A percentile compares a stretch with the other conserved stretches of the same genome.
These are phyloP conservation scores for Sardina pilchardus DNA, from an alignment of 2,113 vertebrate genomes.

Conservation along the genomic window DNA sequence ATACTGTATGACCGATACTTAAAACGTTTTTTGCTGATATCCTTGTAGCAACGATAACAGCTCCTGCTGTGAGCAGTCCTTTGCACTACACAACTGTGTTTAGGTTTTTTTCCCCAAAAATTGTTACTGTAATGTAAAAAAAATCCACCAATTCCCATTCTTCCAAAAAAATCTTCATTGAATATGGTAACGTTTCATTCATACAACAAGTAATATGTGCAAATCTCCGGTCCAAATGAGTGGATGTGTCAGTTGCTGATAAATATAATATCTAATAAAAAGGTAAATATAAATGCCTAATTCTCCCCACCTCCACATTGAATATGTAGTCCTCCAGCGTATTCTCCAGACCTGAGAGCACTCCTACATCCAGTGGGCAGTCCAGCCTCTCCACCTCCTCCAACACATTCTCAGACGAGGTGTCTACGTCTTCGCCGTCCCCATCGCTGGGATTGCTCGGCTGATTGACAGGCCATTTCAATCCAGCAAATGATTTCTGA, in stretches of 20 bases:
- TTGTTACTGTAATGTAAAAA: too few relatives aligned
- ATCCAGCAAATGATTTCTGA: background rate
- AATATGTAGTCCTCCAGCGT: slow-evolving; percentile 61
- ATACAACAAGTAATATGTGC: background rate
- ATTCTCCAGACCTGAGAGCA: slow-evolving; percentile 57
- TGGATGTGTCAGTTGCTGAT: background rate
- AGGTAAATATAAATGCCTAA: background rate
- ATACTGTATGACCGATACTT: too few relatives aligned
- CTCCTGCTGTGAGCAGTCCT: too few relatives aligned
- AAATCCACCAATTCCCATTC: too few relatives aligned
- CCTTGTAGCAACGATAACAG: too few relatives aligned
- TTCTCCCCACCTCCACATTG: slow-evolving; percentile 61
- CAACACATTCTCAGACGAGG: background rate
- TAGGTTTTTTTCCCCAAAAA: too few relatives aligned
- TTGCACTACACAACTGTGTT: too few relatives aligned
- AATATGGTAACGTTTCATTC: too few relatives aligned
- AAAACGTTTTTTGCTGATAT: too few relatives aligned
- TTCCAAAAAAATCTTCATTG: too few relatives aligned
- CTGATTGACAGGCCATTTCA: background rate
- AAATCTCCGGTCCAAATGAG: background rate
- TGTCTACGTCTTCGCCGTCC: background rate
- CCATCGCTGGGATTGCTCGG: background rate
- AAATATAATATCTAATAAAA: too few relatives aligned
- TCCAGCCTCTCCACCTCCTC: background rate
- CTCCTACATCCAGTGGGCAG: background rate